Evolutionary conservation across 2,888 invertebrate species (phyloP), one percentile per base, ranked within the genome.

Genomic region (Thyatira batis): DNA sequence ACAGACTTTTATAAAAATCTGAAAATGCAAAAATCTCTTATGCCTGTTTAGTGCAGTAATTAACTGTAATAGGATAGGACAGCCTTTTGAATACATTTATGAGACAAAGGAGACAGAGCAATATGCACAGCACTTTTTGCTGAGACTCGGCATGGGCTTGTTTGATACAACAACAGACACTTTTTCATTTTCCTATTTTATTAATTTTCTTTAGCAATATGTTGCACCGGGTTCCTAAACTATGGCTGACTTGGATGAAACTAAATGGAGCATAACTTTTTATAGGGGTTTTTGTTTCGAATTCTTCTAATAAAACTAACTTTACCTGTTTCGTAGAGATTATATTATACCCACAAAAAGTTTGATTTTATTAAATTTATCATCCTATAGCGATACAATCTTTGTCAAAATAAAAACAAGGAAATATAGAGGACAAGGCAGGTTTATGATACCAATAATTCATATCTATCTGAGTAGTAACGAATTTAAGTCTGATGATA

Each of bases 201-300:
- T 85, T 87, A 86, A 87, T 85, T 86, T 88, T 84, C 77, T 78
- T 83, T 72, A 73, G 87, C 87, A 85, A 88, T 88, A 85, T 84
- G 85, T 84, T 86, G 86, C 87, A 85, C 82, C 84, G 82, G 87
- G 77, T 82, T 74, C 85, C 82, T 78, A 78, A 85, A 84, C 83
- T 84, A 84, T 83, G 76, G 76, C 81, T 76, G 76, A 77, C 80
- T 78, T 75, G 78, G 78, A 78, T 83, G 80, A 75, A 84, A 82
- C 83, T 82, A 83, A 84, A 85, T 85, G 82, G 84, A 75, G 75
- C 82, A 83, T 87, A 84, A 88, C 82, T 85, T 88, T 89, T 89
- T 89, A 89, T 87, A 78, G 76, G 72, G 73, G 75, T 76, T 83
- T 80, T 82, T 82, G 82, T 82, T 82, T 76, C 72, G 76, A 78